phyloP scores from a whole-genome alignment of 2,113 vertebrate species.

The Ceyx margarethae region DNA sequence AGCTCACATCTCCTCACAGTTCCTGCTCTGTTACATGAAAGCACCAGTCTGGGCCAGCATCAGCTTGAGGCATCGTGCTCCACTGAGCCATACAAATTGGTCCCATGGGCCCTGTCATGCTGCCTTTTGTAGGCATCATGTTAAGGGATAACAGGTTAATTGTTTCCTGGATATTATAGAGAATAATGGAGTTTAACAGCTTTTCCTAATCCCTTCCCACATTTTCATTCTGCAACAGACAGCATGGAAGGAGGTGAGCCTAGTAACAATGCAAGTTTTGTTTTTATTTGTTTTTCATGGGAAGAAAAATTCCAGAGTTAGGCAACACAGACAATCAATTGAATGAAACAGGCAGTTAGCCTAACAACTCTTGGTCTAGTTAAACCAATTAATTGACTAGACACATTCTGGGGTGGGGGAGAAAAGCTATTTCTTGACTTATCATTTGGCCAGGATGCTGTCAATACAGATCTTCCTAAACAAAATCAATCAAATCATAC shows the following conservation, averaged over 20 bases:
- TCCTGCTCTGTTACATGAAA: background rate
- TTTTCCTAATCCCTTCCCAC: background rate
- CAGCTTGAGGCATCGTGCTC: background rate
- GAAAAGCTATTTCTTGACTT: background rate
- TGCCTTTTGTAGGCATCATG: background rate
- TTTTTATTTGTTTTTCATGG: background rate
- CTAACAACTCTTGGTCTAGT: background rate
- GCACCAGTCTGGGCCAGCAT: background rate
- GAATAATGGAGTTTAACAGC: background rate
- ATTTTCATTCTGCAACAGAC: background rate
- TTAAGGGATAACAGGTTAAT: conserved; percentile 1
- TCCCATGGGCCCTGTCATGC: background rate
- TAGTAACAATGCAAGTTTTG: background rate
- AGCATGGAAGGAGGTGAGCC: background rate
- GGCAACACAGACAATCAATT: rapidly evolving
- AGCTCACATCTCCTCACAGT: background rate
- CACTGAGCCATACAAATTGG: background rate
- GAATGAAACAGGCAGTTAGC: background rate
- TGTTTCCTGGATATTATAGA: background rate
- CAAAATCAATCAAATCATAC: background rate
- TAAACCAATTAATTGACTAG: background rate
- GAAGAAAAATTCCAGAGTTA: background rate
- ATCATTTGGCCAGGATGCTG: background rate
- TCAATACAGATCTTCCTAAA: background rate
- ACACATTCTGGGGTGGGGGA: too few relatives aligned